Percentiles rank a stretch among this genome's conserved stretches.
Conservation (phyloP, 2,113 vertebrate species). For the Xenus cinereus region DNA sequence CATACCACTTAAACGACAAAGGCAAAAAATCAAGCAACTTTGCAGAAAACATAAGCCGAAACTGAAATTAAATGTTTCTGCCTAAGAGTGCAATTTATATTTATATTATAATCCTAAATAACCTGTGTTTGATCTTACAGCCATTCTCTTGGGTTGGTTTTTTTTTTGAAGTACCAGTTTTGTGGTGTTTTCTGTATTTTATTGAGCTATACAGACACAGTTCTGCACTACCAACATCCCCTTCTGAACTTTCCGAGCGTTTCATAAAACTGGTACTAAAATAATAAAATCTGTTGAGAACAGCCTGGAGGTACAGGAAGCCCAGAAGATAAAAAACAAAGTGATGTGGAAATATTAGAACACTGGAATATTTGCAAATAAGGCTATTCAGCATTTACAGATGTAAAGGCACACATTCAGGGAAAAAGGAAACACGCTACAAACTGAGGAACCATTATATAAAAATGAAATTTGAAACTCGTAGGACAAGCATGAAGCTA, state of each 20-base stretch:
- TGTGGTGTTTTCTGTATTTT: neutral
- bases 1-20: neutral
- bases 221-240: neutral
- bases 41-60: neutral
- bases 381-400: neutral
- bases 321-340: neutral
- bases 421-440: neutral
- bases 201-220: neutral
- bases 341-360: neutral
- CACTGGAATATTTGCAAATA: neutral
- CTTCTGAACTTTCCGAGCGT: neutral
- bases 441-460: neutral
- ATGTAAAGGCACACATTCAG: neutral
- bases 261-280: neutral
- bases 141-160: neutral
- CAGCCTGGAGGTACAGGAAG: neutral
- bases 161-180: neutral
- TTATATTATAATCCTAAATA: neutral
- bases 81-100: neutral
- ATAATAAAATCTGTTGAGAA: neutral
- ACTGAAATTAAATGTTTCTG: neutral
- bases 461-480: neutral
- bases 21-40: neutral
- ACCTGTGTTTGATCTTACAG: neutral
- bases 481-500: neutral